These are phyloP conservation scores for Steromphala cineraria DNA, from an alignment of 2,888 invertebrate genomes.

Conservation along the genomic window DNA sequence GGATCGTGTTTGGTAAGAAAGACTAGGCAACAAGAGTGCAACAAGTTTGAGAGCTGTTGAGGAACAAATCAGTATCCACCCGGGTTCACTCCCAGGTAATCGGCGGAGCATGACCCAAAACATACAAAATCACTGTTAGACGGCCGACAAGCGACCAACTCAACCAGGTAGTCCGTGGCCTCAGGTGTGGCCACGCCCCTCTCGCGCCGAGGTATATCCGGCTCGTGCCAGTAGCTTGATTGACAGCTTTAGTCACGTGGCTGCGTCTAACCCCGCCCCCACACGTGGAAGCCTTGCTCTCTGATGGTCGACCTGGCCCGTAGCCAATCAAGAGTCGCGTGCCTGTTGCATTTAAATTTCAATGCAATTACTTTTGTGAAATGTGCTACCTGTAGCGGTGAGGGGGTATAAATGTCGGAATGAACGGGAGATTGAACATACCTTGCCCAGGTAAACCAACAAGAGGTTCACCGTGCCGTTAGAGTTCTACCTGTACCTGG, in stretches of 20 bases:
- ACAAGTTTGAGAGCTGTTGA: too few species aligned
- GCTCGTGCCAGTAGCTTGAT: conserved; percentile 20
- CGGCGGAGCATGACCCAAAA: too few species aligned
- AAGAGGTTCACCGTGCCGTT: too few species aligned
- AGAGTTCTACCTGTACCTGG: too few species aligned
- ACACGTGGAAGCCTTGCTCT: conserved; percentile 27
- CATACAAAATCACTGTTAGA: too few species aligned
- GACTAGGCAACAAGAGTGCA: too few species aligned
- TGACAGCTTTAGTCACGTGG: conserved; percentile 33
- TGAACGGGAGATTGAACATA: neutral
- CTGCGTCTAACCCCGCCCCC: conserved; percentile 24
- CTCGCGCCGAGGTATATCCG: neutral
- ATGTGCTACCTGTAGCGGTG: conserved; percentile 22
- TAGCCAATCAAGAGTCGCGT: conserved; percentile 41
- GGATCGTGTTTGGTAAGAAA: too few species aligned
- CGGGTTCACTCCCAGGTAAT: too few species aligned
- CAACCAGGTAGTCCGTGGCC: too few species aligned
- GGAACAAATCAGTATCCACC: too few species aligned
- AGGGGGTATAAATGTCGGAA: conserved; percentile 20
- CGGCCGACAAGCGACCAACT: too few species aligned
- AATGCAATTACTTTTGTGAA: conserved; percentile 17
- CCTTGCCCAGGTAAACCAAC: neutral
- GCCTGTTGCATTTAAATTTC: conserved; percentile 38
- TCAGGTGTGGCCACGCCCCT: neutral
- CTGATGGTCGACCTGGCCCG: conserved; percentile 23